Conservation (phyloP, 2,797 vertebrate genomes). For the Mormyrus proboscirostris region DNA sequence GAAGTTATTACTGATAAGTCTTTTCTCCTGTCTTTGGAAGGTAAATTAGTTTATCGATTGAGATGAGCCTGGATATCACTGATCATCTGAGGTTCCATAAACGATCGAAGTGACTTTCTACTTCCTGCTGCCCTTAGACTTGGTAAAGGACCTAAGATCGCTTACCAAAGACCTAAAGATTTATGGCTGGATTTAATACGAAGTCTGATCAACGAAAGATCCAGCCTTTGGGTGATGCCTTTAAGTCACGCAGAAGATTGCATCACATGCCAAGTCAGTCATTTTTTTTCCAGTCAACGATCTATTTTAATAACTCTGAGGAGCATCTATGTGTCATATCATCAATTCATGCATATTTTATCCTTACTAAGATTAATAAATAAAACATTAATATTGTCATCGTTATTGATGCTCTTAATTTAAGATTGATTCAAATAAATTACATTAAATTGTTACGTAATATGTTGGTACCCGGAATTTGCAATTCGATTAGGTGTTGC, state of each 20-base stretch:
- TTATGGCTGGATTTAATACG: background rate
- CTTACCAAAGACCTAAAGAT: background rate
- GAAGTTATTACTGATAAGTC: background rate
- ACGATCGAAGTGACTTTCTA: background rate
- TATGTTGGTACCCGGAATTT: background rate
- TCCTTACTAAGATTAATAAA: constrained; percentile 3
- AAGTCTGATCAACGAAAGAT: background rate
- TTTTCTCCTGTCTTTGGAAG: background rate
- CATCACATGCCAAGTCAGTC: background rate
- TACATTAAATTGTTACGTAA: background rate
- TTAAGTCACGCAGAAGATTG: background rate
- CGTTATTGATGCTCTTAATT: background rate
- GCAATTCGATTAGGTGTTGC: background rate
- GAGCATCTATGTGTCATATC: background rate
- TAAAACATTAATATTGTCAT: background rate
- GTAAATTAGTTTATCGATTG: background rate
- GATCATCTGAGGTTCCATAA: background rate
- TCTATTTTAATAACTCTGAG: background rate
- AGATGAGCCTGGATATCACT: background rate
- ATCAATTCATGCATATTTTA: constrained; percentile 1
- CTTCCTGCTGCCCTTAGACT: background rate
- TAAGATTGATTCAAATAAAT: background rate
- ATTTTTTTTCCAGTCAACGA: background rate
- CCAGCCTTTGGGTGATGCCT: background rate
- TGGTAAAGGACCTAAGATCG: background rate